Evolutionary conservation across 2,113 vertebrate species (phyloP).

Genomic region (Rhinolophus sinicus): DNA sequence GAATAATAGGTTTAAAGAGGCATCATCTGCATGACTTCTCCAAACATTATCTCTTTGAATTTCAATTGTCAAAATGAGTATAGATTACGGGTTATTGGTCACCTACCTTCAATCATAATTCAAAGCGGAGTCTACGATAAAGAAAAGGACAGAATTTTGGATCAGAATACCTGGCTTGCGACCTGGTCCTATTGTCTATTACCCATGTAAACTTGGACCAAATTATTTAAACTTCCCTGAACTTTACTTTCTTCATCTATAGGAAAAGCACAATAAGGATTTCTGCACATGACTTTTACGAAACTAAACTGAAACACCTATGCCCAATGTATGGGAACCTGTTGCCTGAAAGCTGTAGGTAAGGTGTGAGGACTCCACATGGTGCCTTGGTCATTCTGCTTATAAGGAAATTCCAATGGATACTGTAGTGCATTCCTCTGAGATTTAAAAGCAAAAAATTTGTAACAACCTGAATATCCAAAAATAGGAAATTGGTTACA

Average conservation of each 20-base stretch:
- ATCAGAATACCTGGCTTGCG: not conserved
- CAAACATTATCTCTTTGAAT: constrained; percentile 44
- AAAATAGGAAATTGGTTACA: not conserved
- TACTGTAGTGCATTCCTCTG: not conserved
- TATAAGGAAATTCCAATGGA: not conserved
- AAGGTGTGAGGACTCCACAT: not conserved
- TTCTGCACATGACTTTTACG: not conserved
- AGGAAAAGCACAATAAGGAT: not conserved
- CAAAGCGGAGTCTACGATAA: not conserved
- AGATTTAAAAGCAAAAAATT: not conserved
- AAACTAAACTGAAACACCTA: not conserved
- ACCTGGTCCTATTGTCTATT: not conserved
- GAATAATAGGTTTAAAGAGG: constrained; percentile 60
- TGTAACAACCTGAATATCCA: not conserved
- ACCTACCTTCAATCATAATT: not conserved
- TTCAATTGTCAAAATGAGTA: not conserved
- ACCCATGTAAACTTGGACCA: not conserved
- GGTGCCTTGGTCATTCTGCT: not conserved
- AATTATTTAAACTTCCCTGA: not conserved
- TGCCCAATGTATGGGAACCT: not conserved
- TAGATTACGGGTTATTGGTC: not conserved
- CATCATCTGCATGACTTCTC: constrained; percentile 32
- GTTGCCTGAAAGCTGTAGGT: not conserved
- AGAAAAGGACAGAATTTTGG: not conserved
- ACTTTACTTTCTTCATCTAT: not conserved